Percentiles rank a stretch among this genome's conserved stretches.
Conservation (phyloP, 2,888 invertebrate species). For the Sipha maydis region DNA sequence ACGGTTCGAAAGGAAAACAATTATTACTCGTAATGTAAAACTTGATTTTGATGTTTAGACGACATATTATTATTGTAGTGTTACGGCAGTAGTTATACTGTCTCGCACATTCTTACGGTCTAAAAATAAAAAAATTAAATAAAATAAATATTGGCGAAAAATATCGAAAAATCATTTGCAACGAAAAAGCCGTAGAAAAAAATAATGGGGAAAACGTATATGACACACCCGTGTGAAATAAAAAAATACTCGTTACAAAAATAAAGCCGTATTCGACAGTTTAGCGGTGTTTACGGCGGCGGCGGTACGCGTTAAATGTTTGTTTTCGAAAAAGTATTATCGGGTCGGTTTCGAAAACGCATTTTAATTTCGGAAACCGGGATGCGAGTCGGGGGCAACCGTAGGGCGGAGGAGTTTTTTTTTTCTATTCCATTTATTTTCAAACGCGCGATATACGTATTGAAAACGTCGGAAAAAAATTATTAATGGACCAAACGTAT, state of each 20-base stretch:
- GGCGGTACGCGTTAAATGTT: background rate
- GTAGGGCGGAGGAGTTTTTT: background rate
- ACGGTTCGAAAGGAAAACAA: too few species aligned
- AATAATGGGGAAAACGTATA: background rate
- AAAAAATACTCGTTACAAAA: background rate
- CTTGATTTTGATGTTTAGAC: too few species aligned
- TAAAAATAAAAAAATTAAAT: background rate
- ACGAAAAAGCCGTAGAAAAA: background rate
- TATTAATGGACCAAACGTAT: background rate
- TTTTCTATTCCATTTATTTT: too few species aligned
- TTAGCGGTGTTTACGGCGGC: background rate
- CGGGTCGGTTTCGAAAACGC: background rate
- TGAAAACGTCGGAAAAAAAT: background rate
- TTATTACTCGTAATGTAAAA: too few species aligned
- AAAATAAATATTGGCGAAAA: background rate
- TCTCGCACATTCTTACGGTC: background rate
- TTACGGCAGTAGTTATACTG: too few species aligned
- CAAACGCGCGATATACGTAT: background rate
- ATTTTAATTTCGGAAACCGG: background rate
- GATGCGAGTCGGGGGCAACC: background rate
- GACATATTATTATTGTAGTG: too few species aligned
- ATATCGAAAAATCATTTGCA: background rate
- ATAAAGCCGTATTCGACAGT: background rate
- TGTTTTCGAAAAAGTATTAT: background rate
- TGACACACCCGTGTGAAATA: too few species aligned